Conservation (phyloP, 2,113 vertebrate genomes). For the Pimephales promelas region DNA sequence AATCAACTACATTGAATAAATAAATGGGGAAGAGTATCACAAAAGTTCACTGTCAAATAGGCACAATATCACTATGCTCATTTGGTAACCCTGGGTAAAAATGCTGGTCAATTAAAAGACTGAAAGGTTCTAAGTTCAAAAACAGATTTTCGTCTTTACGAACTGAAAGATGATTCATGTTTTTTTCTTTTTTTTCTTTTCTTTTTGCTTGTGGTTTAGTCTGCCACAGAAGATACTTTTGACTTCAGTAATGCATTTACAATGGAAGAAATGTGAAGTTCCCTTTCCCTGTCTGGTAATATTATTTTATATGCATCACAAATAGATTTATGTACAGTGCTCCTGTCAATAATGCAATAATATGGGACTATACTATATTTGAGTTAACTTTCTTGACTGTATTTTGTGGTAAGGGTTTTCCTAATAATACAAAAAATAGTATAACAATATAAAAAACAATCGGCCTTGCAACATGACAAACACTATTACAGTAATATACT, state of each 20-base stretch:
- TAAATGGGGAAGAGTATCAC: not conserved
- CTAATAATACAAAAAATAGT: not conserved
- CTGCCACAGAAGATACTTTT: not conserved
- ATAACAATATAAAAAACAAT: not conserved
- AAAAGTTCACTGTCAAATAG: not conserved
- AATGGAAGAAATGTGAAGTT: not conserved
- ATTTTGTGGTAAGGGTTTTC: no score
- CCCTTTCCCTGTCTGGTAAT: not conserved
- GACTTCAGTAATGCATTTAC: not conserved
- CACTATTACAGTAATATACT: no score
- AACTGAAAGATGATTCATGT: not conserved
- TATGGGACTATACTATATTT: no score
- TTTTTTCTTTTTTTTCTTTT: not conserved
- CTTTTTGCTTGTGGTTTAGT: not conserved
- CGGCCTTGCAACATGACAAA: no score
- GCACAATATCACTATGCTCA: not conserved
- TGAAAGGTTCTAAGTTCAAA: not conserved
- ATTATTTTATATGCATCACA: not conserved
- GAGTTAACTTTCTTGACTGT: no score
- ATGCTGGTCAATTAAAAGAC: not conserved
- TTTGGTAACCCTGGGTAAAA: not conserved
- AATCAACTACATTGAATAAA: not conserved
- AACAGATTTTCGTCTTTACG: not conserved
- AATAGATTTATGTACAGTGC: not conserved
- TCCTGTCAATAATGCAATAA: no score